Percentiles rank a stretch among this genome's conserved stretches.
Evolutionary conservation across 2,113 vertebrate genomes (phyloP).

Genomic region (Neogale vison): DNA sequence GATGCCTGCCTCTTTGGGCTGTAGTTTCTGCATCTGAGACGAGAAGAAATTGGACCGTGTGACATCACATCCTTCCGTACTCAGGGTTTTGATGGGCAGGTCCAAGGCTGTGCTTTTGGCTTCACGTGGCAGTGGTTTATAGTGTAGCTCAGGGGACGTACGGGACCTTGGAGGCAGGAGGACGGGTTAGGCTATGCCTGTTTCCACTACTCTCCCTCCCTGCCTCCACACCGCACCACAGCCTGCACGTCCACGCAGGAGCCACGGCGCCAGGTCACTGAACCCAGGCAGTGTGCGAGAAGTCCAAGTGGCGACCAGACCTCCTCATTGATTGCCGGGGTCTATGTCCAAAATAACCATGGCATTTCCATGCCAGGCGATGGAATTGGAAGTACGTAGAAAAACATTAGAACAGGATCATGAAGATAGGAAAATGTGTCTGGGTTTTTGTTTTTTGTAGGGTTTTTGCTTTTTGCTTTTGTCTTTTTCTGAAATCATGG

Average conservation of each 20-base stretch:
- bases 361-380: neutral
- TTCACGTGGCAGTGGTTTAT: neutral
- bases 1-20: neutral
- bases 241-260: neutral
- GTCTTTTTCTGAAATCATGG: neutral
- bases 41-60: neutral
- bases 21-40: neutral
- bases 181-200: accelerated
- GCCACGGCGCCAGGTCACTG: neutral
- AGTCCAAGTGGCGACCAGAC: neutral
- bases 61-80: neutral
- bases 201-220: neutral
- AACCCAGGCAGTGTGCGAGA: neutral
- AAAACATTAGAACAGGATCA: neutral
- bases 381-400: neutral
- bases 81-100: neutral
- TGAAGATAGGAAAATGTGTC: neutral
- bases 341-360: neutral
- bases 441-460: neutral
- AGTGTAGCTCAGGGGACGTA: neutral
- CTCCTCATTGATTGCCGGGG: neutral
- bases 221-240: accelerated
- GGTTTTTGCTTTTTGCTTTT: neutral
- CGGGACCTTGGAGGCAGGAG: neutral
- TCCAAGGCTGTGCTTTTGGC: neutral